Evolutionary conservation across 2,888 invertebrate species (phyloP).

Genomic region (Cynaeus angustus): DNA sequence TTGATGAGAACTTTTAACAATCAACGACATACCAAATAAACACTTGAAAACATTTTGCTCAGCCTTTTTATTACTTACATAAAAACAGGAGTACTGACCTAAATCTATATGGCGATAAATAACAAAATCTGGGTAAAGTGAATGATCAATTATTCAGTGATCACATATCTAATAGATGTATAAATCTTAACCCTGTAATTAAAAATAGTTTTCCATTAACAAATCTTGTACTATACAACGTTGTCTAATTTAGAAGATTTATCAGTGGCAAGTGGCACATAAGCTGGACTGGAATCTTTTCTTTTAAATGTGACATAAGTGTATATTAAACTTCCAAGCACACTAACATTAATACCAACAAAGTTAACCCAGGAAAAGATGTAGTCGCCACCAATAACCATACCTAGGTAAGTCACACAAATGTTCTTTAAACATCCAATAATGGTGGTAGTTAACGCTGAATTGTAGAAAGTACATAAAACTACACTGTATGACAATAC

Average conservation of each 20-base stretch:
- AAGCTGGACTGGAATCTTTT: conserved; percentile 71
- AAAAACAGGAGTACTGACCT: no score
- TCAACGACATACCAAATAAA: no score
- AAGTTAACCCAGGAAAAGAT: conserved; percentile 96
- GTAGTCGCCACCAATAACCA: conserved; percentile 99
- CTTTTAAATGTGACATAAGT: conserved; percentile 89
- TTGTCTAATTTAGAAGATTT: conserved; percentile 67
- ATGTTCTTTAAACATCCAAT: conserved; percentile 99
- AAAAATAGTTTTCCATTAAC: conserved; percentile 1
- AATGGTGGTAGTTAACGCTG: conserved; percentile 98
- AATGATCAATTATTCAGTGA: not conserved
- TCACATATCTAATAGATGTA: not conserved
- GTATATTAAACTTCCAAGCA: conserved; percentile 88
- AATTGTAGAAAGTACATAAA: conserved; percentile 96
- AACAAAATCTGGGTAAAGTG: no score
- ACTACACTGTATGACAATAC: conserved; percentile 95
- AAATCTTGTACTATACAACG: conserved; percentile 67
- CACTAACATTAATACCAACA: conserved; percentile 96
- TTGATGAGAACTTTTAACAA: no score
- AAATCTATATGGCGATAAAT: no score
- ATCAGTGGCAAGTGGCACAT: conserved; percentile 64
- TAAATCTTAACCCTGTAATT: conserved; percentile 25
- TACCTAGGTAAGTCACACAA: conserved; percentile 96
- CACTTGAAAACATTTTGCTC: no score
- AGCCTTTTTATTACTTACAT: no score